These are phyloP conservation scores for Cylloceria caligata DNA, from an alignment of 2,888 invertebrate genomes.

Conservation along the genomic window DNA sequence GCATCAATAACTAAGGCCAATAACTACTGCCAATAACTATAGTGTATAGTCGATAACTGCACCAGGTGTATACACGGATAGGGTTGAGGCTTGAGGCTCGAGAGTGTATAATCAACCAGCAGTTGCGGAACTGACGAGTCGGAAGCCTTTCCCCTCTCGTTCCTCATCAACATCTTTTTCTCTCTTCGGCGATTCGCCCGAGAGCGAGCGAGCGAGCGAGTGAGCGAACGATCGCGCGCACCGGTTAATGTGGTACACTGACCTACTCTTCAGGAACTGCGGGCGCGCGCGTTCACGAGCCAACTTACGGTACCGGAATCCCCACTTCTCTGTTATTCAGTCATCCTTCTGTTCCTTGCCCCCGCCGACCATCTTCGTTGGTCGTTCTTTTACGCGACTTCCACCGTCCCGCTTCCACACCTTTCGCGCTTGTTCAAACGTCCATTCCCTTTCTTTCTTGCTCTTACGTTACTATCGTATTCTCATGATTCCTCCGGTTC, in stretches of 20 bases:
- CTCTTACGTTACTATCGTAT: slow-evolving; percentile 50
- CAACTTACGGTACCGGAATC: slow-evolving; percentile 69
- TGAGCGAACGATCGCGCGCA: slow-evolving; percentile 71
- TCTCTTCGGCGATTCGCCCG: slow-evolving; percentile 30
- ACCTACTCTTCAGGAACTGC: slow-evolving; percentile 82
- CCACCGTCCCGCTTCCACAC: slow-evolving; percentile 54
- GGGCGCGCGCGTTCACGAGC: slow-evolving; percentile 65
- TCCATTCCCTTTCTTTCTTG: slow-evolving; percentile 62
- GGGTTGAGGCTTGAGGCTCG: slow-evolving; percentile 21
- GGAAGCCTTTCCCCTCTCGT: slow-evolving; percentile 68
- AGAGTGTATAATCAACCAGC: slow-evolving; percentile 50
- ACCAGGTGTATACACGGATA: neutral
- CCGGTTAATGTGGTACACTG: slow-evolving; percentile 84
- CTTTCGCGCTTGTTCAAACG: slow-evolving; percentile 38
- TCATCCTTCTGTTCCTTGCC: slow-evolving; percentile 71
- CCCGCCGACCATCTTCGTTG: slow-evolving; percentile 58
- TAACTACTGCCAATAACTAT: neutral
- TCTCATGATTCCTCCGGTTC: slow-evolving; percentile 7
- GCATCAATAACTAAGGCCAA: no score
- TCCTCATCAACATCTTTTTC: slow-evolving; percentile 6
- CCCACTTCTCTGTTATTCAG: slow-evolving; percentile 68
- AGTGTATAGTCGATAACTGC: slow-evolving; percentile 3
- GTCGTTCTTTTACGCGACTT: slow-evolving; percentile 42
- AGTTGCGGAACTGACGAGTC: slow-evolving; percentile 75
- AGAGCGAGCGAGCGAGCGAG: slow-evolving; percentile 44